Evolutionary conservation across 2,797 vertebrate genomes (phyloP), one percentile per base, ranked within the genome.

Genomic region (Cuculus canorus): DNA sequence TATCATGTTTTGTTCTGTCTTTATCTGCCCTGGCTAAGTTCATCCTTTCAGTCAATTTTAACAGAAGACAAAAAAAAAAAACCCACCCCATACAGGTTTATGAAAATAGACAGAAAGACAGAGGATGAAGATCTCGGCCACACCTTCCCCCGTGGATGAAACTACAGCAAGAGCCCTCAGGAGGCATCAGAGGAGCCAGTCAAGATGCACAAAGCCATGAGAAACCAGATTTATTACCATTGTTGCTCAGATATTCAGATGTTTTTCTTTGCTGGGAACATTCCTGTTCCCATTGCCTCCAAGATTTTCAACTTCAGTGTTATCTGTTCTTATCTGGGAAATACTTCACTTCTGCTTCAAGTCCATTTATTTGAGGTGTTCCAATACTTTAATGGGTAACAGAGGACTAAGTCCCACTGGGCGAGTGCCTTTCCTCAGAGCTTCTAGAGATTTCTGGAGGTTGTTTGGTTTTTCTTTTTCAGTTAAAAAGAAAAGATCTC

Each of bases 301-400:
- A 41, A 3, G 16, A 21, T 77, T 76, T 94, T 80, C 71, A 60
- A 1, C 68, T 85, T 57, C 56, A 30, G 10, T 3, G 11, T 73
- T 92, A 93, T 75, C 86, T 86, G 33, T 50, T 57, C 22, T 86
- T 69, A 89, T 93, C 88, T 92, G 60, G 72, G 82, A 94, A 91
- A 90, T 77, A 43, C 60, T 91, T 90, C 35, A 33, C 41, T 90
- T 75, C 64, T 70, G 48, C 71, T 95, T 80, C 83, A 76, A 69
- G 56, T 32, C 48, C 13, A 5, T 80, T 90, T 91, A 88, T 64
- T 27, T 43, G 59, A 23, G 48, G 78, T 73, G 88, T 85, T 84
- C 64, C 21, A 21, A 60, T 52, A 33, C 47, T 90, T 72, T 17
- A 23, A 14, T 66, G 81, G 17, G 24, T 64, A 66, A 68, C 1